Percentiles rank a stretch among this genome's conserved stretches.
These are phyloP conservation scores for Lutjanus argentimaculatus DNA, from an alignment of 2,797 vertebrate species.

Conservation along the genomic window DNA sequence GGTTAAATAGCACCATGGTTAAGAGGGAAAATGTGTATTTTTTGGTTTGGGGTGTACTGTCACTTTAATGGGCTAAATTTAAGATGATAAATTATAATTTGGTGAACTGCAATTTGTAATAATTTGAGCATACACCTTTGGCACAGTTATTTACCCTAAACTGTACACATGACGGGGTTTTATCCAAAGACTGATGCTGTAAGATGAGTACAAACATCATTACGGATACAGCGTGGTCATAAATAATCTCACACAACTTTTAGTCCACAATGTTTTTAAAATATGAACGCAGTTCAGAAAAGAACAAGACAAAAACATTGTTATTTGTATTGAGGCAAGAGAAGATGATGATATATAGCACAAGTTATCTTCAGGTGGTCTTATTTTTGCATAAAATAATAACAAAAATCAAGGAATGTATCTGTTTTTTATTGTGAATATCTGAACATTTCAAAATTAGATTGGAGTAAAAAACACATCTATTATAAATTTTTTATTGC, in stretches of 20 bases:
- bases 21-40: no score
- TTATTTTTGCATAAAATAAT: background rate
- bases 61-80: background rate
- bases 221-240: background rate
- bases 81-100: background rate
- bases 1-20: no score
- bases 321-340: no score
- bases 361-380: background rate
- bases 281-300: background rate
- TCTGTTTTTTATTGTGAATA: background rate
- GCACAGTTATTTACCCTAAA: background rate
- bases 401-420: background rate
- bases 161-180: background rate
- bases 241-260: background rate
- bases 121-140: background rate
- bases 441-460: background rate
- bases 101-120: background rate
- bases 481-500: background rate
- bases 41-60: no score
- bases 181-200: background rate
- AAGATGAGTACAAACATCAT: no score
- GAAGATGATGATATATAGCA: background rate
- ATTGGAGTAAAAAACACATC: background rate
- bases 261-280: background rate
- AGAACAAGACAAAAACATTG: no score